A percentile compares a stretch with the other conserved stretches of the same genome.
Evolutionary conservation across 2,113 vertebrate genomes (phyloP).

Genomic region (Ramphastos sulfuratus): DNA sequence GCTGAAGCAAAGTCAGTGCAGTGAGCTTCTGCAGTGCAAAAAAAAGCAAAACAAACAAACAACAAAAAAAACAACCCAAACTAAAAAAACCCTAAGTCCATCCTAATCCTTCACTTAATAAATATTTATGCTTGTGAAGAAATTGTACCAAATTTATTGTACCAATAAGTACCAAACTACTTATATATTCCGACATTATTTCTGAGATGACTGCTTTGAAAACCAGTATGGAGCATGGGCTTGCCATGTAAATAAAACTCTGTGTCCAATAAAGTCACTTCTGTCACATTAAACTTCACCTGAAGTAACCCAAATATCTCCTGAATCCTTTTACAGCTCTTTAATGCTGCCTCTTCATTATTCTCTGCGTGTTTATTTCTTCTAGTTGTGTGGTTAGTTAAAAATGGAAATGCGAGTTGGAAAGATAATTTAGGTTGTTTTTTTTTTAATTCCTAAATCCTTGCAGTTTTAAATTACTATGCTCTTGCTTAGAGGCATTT

Average conservation of each 20-base stretch:
- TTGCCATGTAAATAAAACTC: not conserved
- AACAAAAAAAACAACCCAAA: too few species aligned
- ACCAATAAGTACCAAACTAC: too few species aligned
- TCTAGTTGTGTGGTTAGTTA: not conserved
- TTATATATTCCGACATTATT: not conserved
- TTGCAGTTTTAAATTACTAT: not conserved
- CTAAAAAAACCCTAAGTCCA: not conserved
- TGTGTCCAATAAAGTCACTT: not conserved
- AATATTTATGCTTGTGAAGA: not conserved
- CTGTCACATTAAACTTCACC: not conserved
- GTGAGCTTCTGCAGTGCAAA: not conserved
- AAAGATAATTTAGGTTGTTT: slow-evolving; percentile 1
- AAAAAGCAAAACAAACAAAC: too few species aligned
- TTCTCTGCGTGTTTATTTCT: slow-evolving; percentile 12
- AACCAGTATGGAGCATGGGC: not conserved
- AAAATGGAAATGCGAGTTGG: slow-evolving; percentile 12
- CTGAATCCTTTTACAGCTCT: slow-evolving; percentile 4
- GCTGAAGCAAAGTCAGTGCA: not conserved
- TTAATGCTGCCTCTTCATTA: not conserved
- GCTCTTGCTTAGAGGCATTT: slow-evolving; percentile 21
- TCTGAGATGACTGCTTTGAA: not conserved
- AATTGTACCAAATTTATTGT: too few species aligned
- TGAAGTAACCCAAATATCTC: not conserved
- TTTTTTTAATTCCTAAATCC: not conserved
- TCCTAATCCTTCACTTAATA: not conserved